Evolutionary conservation across 2,113 vertebrate species (phyloP).

Genomic region (Psephotus haematonotus): DNA sequence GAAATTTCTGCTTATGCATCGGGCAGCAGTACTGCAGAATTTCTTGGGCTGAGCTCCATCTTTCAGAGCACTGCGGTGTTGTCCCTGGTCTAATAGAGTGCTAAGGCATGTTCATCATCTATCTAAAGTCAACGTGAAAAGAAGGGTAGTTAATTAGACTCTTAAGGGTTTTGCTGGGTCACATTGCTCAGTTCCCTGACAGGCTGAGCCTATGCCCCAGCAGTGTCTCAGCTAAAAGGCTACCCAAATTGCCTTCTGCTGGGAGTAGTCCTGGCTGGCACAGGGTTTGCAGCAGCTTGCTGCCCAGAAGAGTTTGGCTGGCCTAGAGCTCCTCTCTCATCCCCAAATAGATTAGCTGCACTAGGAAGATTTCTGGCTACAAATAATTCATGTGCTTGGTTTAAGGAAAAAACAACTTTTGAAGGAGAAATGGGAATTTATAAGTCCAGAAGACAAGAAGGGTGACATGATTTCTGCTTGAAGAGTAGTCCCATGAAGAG

Average conservation of each 20-base stretch:
- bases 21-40: not conserved
- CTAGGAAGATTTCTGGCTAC: not conserved
- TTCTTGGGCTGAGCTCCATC: not conserved
- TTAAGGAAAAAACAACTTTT: not conserved
- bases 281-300: not conserved
- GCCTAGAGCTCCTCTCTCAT: not conserved
- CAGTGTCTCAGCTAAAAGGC: not conserved
- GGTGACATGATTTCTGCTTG: not conserved
- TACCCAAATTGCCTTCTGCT: not conserved
- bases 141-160: not conserved
- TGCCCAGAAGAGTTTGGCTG: not conserved
- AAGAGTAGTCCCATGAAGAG: not conserved
- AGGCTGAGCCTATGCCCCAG: not conserved
- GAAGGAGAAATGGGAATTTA: not conserved
- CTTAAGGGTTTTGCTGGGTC: not conserved
- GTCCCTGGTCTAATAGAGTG: not conserved
- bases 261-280: not conserved
- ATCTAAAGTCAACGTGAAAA: not conserved
- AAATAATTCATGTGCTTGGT: not conserved
- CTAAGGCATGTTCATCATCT: not conserved
- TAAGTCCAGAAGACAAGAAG: not conserved
- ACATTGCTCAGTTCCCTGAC: fast-evolving
- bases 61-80: not conserved
- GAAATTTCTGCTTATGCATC: not conserved
- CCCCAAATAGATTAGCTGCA: not conserved